phyloP scores from a whole-genome alignment of 2,113 vertebrate genomes.

The Otus sunia region DNA sequence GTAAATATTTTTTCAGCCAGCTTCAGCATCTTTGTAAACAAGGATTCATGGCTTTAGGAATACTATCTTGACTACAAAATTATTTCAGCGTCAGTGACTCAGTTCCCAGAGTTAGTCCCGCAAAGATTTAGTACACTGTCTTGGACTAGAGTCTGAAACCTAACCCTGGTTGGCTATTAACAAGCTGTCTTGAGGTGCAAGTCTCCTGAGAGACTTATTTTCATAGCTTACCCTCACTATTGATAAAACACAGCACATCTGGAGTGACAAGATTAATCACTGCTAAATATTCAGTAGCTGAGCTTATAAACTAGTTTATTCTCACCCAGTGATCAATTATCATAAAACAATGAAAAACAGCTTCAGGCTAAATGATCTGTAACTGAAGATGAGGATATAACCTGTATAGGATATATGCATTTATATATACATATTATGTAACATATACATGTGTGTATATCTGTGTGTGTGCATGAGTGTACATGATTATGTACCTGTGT shows the following conservation, averaged over 20 bases:
- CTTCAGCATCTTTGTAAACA: background rate
- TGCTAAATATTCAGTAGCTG: background rate
- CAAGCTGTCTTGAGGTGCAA: background rate
- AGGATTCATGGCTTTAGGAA: background rate
- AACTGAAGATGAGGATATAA: background rate
- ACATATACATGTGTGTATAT: rapidly evolving
- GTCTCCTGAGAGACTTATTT: background rate
- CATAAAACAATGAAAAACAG: background rate
- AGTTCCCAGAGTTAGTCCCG: background rate
- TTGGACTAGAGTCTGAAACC: background rate
- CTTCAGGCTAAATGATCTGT: background rate
- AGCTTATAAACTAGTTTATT: background rate
- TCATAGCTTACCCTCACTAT: background rate
- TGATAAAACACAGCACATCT: background rate
- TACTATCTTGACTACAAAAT: background rate
- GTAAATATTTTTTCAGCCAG: background rate
- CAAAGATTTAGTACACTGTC: background rate
- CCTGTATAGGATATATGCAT: background rate
- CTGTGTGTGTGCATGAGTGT: background rate
- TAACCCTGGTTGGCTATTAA: background rate
- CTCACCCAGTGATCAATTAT: background rate
- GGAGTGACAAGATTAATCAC: background rate
- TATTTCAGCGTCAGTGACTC: background rate
- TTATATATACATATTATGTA: background rate
- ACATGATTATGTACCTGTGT: background rate